Percentiles rank a stretch among this genome's conserved stretches.
Evolutionary conservation across 2,113 vertebrate genomes (phyloP).

Genomic region (Naja naja): DNA sequence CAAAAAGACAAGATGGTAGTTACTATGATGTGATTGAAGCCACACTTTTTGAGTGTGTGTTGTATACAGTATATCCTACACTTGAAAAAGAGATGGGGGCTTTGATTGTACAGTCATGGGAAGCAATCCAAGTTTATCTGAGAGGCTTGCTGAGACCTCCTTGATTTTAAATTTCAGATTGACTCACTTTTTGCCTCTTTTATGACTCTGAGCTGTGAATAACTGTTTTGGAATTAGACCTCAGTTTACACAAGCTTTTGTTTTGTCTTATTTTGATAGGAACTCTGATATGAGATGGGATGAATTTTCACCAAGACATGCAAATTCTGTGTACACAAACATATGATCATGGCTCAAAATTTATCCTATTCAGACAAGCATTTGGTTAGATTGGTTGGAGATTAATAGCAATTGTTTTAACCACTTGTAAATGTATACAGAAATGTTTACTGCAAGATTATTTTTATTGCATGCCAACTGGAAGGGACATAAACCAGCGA

Average conservation of each 20-base stretch:
- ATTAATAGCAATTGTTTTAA: neutral
- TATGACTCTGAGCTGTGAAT: neutral
- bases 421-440: neutral
- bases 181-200: neutral
- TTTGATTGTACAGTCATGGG: neutral
- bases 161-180: neutral
- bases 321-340: neutral
- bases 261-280: too few relatives aligned
- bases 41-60: neutral
- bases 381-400: neutral
- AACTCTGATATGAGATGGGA: neutral
- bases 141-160: neutral
- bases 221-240: neutral
- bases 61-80: neutral
- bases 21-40: neutral
- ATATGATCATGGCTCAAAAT: neutral
- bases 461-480: neutral
- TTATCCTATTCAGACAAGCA: neutral
- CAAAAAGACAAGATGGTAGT: neutral
- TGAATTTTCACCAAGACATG: neutral
- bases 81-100: neutral
- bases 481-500: neutral
- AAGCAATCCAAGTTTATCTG: neutral
- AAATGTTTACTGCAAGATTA: neutral
- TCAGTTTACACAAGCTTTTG: neutral